Percentiles rank a stretch among this genome's conserved stretches.
Evolutionary conservation across 2,888 invertebrate species (phyloP).

Genomic region (Gortyna flavago): DNA sequence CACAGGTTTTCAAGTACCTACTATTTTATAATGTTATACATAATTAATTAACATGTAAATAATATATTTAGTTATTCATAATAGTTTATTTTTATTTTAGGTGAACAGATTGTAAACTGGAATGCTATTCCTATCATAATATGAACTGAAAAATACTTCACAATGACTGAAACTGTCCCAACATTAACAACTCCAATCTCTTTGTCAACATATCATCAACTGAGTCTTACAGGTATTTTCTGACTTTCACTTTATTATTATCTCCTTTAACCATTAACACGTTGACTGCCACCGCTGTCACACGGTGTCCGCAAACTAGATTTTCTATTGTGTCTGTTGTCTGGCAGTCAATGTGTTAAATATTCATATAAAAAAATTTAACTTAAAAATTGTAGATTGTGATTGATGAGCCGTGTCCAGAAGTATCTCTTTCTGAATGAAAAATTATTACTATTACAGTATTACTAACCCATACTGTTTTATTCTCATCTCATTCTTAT

Average conservation of each 20-base stretch:
- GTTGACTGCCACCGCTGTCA: too few species aligned
- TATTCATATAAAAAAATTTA: not conserved
- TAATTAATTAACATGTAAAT: not conserved
- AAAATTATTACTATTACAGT: too few species aligned
- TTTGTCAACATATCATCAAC: conserved; percentile 87
- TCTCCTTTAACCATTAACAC: not conserved
- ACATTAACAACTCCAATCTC: conserved; percentile 85
- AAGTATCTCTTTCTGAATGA: not conserved
- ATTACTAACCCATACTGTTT: not conserved
- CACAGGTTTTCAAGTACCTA: not conserved
- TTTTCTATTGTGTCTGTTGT: too few species aligned
- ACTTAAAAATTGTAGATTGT: not conserved
- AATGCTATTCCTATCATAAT: conserved; percentile 69
- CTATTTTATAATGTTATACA: not conserved
- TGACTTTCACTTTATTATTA: not conserved
- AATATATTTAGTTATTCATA: not conserved
- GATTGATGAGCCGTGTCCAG: not conserved
- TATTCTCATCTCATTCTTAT: not conserved
- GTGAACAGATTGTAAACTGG: conserved; percentile 48
- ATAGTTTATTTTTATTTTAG: conserved; percentile 44
- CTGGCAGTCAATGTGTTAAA: too few species aligned
- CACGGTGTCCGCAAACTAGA: too few species aligned
- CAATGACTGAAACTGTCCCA: conserved; percentile 85
- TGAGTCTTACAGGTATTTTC: conserved; percentile 78
- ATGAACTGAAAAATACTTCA: conserved; percentile 74